These are phyloP conservation scores for Siniperca knerii DNA, from an alignment of 2,113 vertebrate genomes.

Conservation along the genomic window DNA sequence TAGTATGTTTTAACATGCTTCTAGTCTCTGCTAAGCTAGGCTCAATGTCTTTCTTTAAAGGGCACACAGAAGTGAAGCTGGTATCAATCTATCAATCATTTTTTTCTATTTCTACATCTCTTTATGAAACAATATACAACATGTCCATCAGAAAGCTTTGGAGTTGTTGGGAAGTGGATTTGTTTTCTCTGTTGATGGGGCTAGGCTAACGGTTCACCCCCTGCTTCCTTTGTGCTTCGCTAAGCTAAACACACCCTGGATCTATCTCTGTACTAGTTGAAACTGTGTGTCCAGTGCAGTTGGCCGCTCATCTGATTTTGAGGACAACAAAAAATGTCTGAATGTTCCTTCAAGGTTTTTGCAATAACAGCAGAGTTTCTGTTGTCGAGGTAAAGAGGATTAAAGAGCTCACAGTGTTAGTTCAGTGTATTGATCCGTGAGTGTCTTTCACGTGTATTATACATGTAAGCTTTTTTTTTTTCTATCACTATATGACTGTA, in stretches of 20 bases:
- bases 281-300: background rate
- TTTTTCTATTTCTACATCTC: background rate
- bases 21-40: background rate
- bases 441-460: conserved; percentile 76
- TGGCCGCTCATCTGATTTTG: background rate
- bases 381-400: background rate
- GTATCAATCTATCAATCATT: background rate
- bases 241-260: background rate
- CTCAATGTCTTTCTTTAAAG: background rate
- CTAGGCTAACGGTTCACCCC: background rate
- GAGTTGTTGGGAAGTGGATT: background rate
- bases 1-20: background rate
- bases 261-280: background rate
- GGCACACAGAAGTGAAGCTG: background rate
- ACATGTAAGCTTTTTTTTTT: conserved; percentile 78
- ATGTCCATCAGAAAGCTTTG: background rate
- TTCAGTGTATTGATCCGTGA: conserved; percentile 71
- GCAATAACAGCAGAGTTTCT: conserved; percentile 64
- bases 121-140: background rate
- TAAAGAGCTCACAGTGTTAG: conserved; percentile 45
- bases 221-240: conserved; percentile 21
- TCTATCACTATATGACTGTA: conserved; percentile 92
- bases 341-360: conserved; percentile 46
- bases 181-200: background rate
- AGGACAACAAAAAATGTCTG: background rate